A percentile compares a stretch with the other conserved stretches of the same genome.
These are phyloP conservation scores for Platichthys stellatus DNA, from an alignment of 2,113 vertebrate species.

Conservation along the genomic window DNA sequence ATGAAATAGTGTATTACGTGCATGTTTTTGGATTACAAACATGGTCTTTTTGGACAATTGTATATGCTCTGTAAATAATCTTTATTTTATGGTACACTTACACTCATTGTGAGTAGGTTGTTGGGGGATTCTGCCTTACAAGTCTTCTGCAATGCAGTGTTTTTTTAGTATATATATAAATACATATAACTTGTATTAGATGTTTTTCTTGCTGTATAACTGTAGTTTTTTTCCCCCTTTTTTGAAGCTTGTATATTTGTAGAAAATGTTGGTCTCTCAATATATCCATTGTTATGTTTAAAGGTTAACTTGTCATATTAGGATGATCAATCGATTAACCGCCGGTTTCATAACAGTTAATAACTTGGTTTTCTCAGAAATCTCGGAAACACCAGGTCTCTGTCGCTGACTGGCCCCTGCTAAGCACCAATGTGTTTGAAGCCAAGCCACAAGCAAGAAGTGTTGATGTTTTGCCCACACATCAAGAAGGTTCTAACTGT, in stretches of 20 bases:
- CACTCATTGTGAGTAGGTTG: constrained; percentile 55
- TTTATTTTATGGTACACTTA: constrained; percentile 75
- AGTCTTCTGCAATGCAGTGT: constrained; percentile 60
- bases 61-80: constrained; percentile 87
- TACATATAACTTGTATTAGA: constrained; percentile 59
- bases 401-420: background rate
- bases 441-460: constrained; percentile 15
- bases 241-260: constrained; percentile 79
- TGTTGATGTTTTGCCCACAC: constrained; percentile 16
- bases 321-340: constrained; percentile 19
- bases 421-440: constrained; percentile 29
- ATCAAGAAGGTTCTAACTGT: constrained; percentile 19
- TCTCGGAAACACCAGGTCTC: constrained; percentile 9
- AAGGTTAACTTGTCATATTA: constrained; percentile 9
- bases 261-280: constrained; percentile 55
- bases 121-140: constrained; percentile 57
- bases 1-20: constrained; percentile 82
- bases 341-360: constrained; percentile 21
- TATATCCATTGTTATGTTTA: constrained; percentile 53
- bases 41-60: constrained; percentile 82
- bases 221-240: constrained; percentile 46
- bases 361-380: constrained; percentile 1
- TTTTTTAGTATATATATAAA: constrained; percentile 68
- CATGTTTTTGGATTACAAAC: constrained; percentile 79
- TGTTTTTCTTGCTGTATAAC: constrained; percentile 67